Evolutionary conservation across 2,797 vertebrate species (phyloP), one percentile per base, ranked within the genome.

Genomic region (Pipistrellus nathusii): DNA sequence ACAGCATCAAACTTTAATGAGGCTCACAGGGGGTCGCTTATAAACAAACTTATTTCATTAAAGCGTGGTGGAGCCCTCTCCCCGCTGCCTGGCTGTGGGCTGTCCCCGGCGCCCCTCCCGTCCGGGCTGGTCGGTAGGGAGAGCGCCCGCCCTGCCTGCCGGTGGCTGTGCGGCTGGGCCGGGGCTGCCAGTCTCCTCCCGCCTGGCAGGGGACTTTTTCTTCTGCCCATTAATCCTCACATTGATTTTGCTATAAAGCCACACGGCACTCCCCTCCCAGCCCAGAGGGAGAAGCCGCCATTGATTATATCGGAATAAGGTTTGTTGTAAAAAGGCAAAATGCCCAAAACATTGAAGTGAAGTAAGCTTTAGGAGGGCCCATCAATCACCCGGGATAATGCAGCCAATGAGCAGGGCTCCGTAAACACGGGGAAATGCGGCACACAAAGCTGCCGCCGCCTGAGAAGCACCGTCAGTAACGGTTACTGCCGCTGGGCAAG

Each of bases 201-300:
- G 96, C 93, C 98, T 82, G 94, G 95, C 98, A 97, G 87, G 88
- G 97, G 96, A 97, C 98, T 97, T 96, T 69, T 95, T 97, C 90
- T 88, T 96, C 97, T 82, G 97, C 96, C 97, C 98, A 98, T 98
- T 98, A 98, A 98, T 98, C 98, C 98, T 98, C 94, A 1, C 69
- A 98, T 98, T 96, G 98, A 98, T 98, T 98, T 98, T 98, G 94
- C 97, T 97, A 98, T 98, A 98, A 98, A 96, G 95, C 94, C 95
- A 95, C 97, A 96, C 25, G 7, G 95, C 96, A 95, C 97, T 98
- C 96, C 97, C 97, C 97, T 95, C 97, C 76, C 96, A 96, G 97
- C 90, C 97, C 18, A 9, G 92, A 94, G 94, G 95, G 93, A 97
- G 97, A 98, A 97, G 73, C 66, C 84, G 94, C 94, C 98, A 98